Evolutionary conservation across 2,888 invertebrate species (phyloP).

Genomic region (Dynastes maya): DNA sequence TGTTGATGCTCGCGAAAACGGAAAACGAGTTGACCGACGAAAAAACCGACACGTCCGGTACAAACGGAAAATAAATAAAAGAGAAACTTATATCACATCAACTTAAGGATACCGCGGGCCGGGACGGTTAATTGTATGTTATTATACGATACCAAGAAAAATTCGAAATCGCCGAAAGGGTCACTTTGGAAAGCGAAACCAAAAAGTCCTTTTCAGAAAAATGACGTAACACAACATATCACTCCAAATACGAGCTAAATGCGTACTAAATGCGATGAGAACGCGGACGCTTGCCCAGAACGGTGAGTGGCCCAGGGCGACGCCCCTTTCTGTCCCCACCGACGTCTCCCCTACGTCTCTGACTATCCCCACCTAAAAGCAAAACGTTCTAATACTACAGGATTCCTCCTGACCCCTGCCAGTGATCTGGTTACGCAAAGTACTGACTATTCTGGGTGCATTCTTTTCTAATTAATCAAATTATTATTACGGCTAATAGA

Average conservation of each 20-base stretch:
- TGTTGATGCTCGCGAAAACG: conserved; percentile 53
- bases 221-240: conserved; percentile 72
- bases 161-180: conserved; percentile 68
- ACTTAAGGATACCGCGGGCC: conserved; percentile 50
- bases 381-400: conserved; percentile 38
- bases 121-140: conserved; percentile 37
- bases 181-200: conserved; percentile 71
- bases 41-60: conserved; percentile 56
- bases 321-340: conserved; percentile 68
- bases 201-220: conserved; percentile 70
- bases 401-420: conserved; percentile 49
- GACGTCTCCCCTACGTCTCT: conserved; percentile 59
- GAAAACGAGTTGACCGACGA: conserved; percentile 55
- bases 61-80: conserved; percentile 38
- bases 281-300: conserved; percentile 69
- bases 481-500: conserved; percentile 41
- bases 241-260: conserved; percentile 71
- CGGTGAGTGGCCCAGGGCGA: conserved; percentile 69
- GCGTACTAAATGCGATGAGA: conserved; percentile 68
- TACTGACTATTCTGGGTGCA: conserved; percentile 51
- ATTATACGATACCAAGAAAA: conserved; percentile 44
- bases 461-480: conserved; percentile 51
- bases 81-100: conserved; percentile 58
- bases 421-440: conserved; percentile 58
- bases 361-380: conserved; percentile 54